Evolutionary conservation across 92 coral and sea anemone species (phyloP).

Genomic region (Palythoa caribaeorum): DNA sequence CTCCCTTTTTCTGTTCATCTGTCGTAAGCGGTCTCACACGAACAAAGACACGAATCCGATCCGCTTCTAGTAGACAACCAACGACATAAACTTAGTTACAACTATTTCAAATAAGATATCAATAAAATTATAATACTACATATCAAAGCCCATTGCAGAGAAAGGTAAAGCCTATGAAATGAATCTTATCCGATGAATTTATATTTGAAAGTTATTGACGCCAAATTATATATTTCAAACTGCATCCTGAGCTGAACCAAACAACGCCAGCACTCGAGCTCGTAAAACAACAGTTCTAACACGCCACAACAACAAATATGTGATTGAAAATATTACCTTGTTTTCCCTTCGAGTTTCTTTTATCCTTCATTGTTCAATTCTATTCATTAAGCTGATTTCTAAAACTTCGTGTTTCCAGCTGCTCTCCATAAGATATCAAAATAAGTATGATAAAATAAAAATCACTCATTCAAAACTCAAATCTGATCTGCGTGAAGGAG

Average conservation of each 20-base stretch:
- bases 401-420: not conserved
- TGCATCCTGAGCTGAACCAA: not conserved
- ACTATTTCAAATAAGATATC: not conserved
- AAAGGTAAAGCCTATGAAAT: too few species aligned
- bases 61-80: slow-evolving; percentile 69
- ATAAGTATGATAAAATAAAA: not conserved
- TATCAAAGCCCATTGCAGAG: too few species aligned
- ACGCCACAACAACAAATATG: not conserved
- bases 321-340: slow-evolving; percentile 3
- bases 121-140: slow-evolving; percentile 24
- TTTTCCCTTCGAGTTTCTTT: slow-evolving; percentile 23
- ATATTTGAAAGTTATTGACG: not conserved
- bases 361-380: slow-evolving; percentile 23
- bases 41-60: slow-evolving; percentile 83
- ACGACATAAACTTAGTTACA: not conserved
- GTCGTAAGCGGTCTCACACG: slow-evolving; percentile 84
- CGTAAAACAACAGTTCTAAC: not conserved
- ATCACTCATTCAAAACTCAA: slow-evolving; percentile 22
- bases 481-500: slow-evolving; percentile 17
- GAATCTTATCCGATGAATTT: not conserved
- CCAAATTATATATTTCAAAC: not conserved
- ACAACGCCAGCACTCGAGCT: not conserved
- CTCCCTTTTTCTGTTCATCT: slow-evolving; percentile 81
- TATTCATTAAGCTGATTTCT: not conserved
- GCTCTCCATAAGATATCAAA: not conserved